Conservation (phyloP, 2,797 vertebrate genomes). For the Muscicapa striata region DNA sequence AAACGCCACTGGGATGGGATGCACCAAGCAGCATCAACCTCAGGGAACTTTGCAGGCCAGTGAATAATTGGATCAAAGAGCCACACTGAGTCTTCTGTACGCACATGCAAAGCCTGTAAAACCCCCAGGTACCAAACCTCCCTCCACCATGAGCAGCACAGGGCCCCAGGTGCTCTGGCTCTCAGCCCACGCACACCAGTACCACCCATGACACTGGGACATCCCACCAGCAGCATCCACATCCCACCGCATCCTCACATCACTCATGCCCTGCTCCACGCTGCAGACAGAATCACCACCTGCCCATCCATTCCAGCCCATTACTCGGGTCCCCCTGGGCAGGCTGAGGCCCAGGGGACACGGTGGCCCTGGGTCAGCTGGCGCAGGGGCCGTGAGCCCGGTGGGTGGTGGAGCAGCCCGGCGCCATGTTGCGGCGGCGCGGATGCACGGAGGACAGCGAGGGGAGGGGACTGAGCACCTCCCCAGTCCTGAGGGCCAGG, state of each 20-base stretch:
- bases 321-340: accelerated
- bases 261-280: accelerated
- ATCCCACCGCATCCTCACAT: accelerated
- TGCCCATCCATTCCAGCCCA: constrained; percentile 7
- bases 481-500: background rate
- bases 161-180: background rate
- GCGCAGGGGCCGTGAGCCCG: accelerated
- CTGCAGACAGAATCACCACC: accelerated
- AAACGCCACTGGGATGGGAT: accelerated
- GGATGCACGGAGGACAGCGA: constrained; percentile 27
- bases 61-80: background rate
- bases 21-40: accelerated
- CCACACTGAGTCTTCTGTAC: background rate
- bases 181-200: background rate
- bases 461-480: constrained; percentile 47
- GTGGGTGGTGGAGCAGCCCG: background rate
- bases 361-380: background rate
- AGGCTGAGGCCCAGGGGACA: background rate
- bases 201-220: background rate
- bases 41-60: background rate
- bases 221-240: background rate
- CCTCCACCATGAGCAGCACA: accelerated
- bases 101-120: accelerated
- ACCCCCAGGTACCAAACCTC: background rate
- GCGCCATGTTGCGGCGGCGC: constrained; percentile 65